A percentile compares a stretch with the other conserved stretches of the same genome.
Evolutionary conservation across 2,888 invertebrate species (phyloP).

Genomic region (Chymomyza procnemis): DNA sequence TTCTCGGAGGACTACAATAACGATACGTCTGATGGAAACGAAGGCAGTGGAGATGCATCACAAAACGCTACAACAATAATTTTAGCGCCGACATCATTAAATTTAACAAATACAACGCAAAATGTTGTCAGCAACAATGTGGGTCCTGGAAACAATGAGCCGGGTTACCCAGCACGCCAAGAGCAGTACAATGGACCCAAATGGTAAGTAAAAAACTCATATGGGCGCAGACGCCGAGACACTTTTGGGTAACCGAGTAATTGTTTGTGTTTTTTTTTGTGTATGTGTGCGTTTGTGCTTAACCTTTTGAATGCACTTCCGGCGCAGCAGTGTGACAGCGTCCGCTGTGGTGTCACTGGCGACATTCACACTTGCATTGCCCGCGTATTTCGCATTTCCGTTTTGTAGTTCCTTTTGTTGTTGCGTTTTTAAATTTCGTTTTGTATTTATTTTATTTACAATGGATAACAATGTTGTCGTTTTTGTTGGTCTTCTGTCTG

Average conservation of each 20-base stretch:
- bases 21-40: constrained; percentile 33
- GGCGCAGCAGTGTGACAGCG: constrained; percentile 37
- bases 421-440: constrained; percentile 32
- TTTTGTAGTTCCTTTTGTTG: constrained; percentile 35
- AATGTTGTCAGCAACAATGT: constrained; percentile 44
- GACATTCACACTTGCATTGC: constrained; percentile 59
- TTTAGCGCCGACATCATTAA: constrained; percentile 76
- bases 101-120: constrained; percentile 62
- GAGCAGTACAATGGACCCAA: constrained; percentile 75
- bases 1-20: constrained; percentile 62
- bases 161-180: constrained; percentile 40
- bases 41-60: constrained; percentile 37
- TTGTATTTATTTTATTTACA: constrained; percentile 47
- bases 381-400: constrained; percentile 63
- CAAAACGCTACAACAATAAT: constrained; percentile 74
- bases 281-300: constrained; percentile 41
- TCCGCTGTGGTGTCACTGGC: constrained; percentile 10
- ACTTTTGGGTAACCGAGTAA: constrained; percentile 11
- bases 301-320: constrained; percentile 71
- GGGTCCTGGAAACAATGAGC: constrained; percentile 40
- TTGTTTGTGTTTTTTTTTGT: constrained; percentile 4
- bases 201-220: constrained; percentile 72
- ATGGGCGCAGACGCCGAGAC: constrained; percentile 33
- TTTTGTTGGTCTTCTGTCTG: constrained; percentile 15
- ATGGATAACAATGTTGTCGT: constrained; percentile 44